Evolutionary conservation across 2,888 invertebrate genomes (phyloP).

Genomic region (Macaria liturata): DNA sequence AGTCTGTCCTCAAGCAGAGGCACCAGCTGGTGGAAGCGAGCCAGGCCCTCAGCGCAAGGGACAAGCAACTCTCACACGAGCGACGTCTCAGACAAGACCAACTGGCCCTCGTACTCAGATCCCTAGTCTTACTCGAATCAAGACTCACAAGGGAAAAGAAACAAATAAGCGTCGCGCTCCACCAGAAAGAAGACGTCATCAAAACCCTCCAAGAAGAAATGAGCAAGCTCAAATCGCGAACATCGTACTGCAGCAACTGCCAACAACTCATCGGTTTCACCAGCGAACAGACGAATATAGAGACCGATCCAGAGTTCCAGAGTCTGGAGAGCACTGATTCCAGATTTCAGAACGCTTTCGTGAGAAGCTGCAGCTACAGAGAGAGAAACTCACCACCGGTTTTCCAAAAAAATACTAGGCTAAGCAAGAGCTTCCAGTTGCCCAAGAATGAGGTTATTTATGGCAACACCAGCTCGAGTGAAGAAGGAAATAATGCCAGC

Average conservation of each 20-base stretch:
- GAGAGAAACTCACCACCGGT: slow-evolving; percentile 77
- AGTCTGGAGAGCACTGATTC: slow-evolving; percentile 80
- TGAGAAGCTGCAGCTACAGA: slow-evolving; percentile 77
- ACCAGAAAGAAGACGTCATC: slow-evolving; percentile 88
- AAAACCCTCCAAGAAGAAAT: slow-evolving; percentile 88
- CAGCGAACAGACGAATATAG: slow-evolving; percentile 80
- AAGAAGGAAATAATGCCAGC: slow-evolving; percentile 73
- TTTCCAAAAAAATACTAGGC: slow-evolving; percentile 79
- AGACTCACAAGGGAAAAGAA: slow-evolving; percentile 89
- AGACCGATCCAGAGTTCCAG: slow-evolving; percentile 80
- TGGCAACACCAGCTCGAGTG: slow-evolving; percentile 78
- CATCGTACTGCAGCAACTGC: slow-evolving; percentile 77
- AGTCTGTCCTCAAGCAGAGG: slow-evolving; percentile 85
- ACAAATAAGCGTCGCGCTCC: slow-evolving; percentile 86
- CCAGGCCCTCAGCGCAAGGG: slow-evolving; percentile 82
- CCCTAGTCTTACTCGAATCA: slow-evolving; percentile 88
- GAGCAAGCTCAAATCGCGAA: slow-evolving; percentile 82
- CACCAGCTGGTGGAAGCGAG: slow-evolving; percentile 87
- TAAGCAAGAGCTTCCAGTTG: slow-evolving; percentile 79
- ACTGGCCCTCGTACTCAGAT: slow-evolving; percentile 87
- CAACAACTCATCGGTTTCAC: slow-evolving; percentile 78
- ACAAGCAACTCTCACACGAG: slow-evolving; percentile 84
- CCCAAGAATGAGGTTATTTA: slow-evolving; percentile 73
- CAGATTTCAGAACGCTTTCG: slow-evolving; percentile 74
- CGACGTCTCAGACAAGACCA: slow-evolving; percentile 87